Conservation (phyloP, 2,888 invertebrate species). For the Miltochrista miniata region DNA sequence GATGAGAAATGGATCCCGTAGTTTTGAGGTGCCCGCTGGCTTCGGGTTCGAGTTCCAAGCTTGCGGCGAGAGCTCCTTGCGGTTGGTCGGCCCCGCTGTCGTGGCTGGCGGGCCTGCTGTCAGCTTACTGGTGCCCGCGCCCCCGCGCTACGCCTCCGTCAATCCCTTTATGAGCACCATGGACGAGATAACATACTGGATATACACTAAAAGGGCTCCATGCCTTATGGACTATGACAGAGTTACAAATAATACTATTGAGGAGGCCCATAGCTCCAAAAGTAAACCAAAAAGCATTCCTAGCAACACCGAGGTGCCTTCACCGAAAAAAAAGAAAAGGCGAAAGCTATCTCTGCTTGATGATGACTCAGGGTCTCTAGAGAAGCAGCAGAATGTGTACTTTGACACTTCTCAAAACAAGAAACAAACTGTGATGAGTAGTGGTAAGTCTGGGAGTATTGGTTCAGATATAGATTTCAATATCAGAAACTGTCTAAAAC, state of each 20-base stretch:
- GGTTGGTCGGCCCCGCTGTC: conserved; percentile 50
- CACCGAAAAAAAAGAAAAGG: conserved; percentile 64
- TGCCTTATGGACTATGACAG: conserved; percentile 74
- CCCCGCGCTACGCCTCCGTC: conserved; percentile 18
- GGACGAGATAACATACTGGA: conserved; percentile 78
- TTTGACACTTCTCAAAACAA: conserved; percentile 59
- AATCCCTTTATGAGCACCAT: conserved; percentile 74
- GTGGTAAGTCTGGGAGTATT: conserved; percentile 54
- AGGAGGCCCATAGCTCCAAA: conserved; percentile 57
- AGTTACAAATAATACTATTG: conserved; percentile 53
- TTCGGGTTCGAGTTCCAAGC: conserved; percentile 41
- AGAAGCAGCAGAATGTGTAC: conserved; percentile 61
- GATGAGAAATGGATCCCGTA: conserved; percentile 34
- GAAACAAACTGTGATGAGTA: conserved; percentile 44
- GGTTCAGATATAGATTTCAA: conserved; percentile 69
- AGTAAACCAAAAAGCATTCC: conserved; percentile 48
- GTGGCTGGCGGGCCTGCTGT: conserved; percentile 45
- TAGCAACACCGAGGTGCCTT: conserved; percentile 45
- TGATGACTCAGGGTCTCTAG: conserved; percentile 57
- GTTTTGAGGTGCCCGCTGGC: conserved; percentile 22
- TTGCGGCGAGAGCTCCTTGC: conserved; percentile 42
- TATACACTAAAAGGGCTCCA: conserved; percentile 73
- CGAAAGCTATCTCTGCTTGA: conserved; percentile 63
- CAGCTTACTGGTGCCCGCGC: conserved; percentile 30
- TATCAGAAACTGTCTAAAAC: conserved; percentile 60